Evolutionary conservation across 1,140 invertebrate genomes (phyloP), one percentile per base, ranked within the genome.

Genomic region (Gonatopus flavifemur): DNA sequence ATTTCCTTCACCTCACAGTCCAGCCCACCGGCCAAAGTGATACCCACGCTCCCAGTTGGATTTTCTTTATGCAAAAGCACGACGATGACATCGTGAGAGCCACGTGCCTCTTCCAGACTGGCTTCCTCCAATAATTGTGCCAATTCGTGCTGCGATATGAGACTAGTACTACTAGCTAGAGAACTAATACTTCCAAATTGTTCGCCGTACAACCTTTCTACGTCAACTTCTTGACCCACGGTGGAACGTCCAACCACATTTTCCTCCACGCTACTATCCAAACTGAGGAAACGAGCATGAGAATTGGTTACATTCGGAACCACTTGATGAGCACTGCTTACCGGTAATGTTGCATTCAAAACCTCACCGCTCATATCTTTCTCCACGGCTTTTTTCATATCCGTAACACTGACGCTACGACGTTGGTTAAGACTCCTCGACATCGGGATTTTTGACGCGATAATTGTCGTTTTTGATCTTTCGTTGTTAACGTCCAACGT

Each of bases 1-100:
- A 94, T 93, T 76, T 94, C 90, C 76, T 94, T 94, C 52, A 86
- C 85, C 78, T 94, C 91, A 71, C 91, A 93, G 67, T 94, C 92
- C 4, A 86, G 84, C 4, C 93, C 92, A 33, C 91, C 92, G 32
- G 91, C 91, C 38, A 95, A 73, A 5, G 89, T 93, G 35, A 94
- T 88, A 12, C 93, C 93, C 31, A 94, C 86, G 64, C 88, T 90
- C 6, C 88, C 85, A 20, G 85, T 86, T 7, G 83, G 79, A 50
- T 82, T 79, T 59, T 86, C 82, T 49, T 84, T 78, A 58, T 85
- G 83, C 19, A 86, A 67, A 3, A 85, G 72, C 2, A 84, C 80
- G n/a, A 85, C 83, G 25, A 80, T 67, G 12, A 86, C 80, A 55
- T 84, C 83, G 49, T 83, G 81, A 3, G 55, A 55, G 15, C 68